Base-by-base conservation (phyloP, 1,140 invertebrate genomes). In the Druon quercuslanigerum region DNA sequence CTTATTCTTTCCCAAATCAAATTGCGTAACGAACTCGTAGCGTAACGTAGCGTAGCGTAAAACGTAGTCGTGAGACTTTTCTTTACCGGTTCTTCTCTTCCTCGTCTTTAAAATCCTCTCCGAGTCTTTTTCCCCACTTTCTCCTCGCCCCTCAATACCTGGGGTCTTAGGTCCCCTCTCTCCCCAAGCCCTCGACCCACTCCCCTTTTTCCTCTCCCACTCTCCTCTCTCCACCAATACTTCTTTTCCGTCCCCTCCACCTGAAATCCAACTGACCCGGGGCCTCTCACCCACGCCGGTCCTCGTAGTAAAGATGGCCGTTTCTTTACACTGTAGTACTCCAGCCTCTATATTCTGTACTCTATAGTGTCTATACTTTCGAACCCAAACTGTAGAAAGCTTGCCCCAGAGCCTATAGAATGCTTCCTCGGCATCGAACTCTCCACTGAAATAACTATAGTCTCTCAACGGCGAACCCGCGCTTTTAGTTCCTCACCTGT, bases 281-380 rank as follows among this genome's bases (percentile, higher is more conserved):
- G 84, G 79, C 83, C 83, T 83, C 84, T 89, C 88, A 90, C 88
- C 88, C 90, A 90, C 89, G 87, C 86, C 70, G 77, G 71, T 46
- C 51, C 72, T 70, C 83, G 84, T 90, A 89, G 89, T 90, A 88
- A 90, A 90, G 83, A 90, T 90, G 87, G 86, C 86, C 75, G 87
- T 73, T 60, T 78, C 72, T 19, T 73, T 57, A 82, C 66, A 83
- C 82, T 85, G 78, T 85, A 85, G 81, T 84, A 81, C 76, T 72
- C 76, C 78, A 79, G 78, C 60, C 74, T 75, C 56, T 46, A 56
- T 40, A 54, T 25, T 72, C 77, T 78, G 52, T 11, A 4, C 20
- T 25, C 20, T 25, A 25, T 25, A 25, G 20, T 25, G 20, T 25
- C 20, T 25, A 25, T 25, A 25, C 20, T 25, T 25, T 25, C 20